Base-by-base conservation (phyloP, 92 coral and sea anemone genomes). In the Epizoanthus scotinus region DNA sequence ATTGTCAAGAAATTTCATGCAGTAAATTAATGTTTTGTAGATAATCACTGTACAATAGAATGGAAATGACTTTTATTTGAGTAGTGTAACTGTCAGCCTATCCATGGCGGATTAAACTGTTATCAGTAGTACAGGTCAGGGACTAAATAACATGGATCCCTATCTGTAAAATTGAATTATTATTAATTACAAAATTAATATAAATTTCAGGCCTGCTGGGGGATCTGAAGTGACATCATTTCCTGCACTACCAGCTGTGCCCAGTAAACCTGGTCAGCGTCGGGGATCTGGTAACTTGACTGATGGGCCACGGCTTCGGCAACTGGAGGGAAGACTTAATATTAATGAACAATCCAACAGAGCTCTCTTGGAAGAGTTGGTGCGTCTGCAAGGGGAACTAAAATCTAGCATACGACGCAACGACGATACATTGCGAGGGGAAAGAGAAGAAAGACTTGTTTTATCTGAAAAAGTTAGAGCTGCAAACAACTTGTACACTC, bases 271-370 rank as follows among this genome's bases (percentile, higher is more conserved):
- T 20, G 31, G 61, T 72, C 70, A 62, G 31, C 89, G 88, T 17
- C 80, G 86, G 67, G 83, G 73, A 18, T 85, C 83, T 50, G 86
- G 92, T 28, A 87, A 91, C 25, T 82, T 59, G 5, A 70, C 62
- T 8, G 90, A 81, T 8, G 68, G 82, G 6, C 86, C 81, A 20
- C 89, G 97, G 36, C 44, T 91, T 10, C 79, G 93, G 31, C 89
- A 96, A 49, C 87, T 96, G 64, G 98, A 93, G 67, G 88, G 98
- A 6, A 84, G 99, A 61, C 70, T 96, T 4, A 91, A 90, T 44
- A 55, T 96, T n/a, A 94, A 92, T 70, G 99, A 96, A 49, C 99
- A 96, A 71, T 96, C 99, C 36, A 96, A 96, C 87, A 85, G 94
- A 77, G 93, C 98, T 8, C 89, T 96, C 8, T 84, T 96, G 66